phyloP scores from a whole-genome alignment of 1,140 invertebrate genomes.

The Mya arenaria region DNA sequence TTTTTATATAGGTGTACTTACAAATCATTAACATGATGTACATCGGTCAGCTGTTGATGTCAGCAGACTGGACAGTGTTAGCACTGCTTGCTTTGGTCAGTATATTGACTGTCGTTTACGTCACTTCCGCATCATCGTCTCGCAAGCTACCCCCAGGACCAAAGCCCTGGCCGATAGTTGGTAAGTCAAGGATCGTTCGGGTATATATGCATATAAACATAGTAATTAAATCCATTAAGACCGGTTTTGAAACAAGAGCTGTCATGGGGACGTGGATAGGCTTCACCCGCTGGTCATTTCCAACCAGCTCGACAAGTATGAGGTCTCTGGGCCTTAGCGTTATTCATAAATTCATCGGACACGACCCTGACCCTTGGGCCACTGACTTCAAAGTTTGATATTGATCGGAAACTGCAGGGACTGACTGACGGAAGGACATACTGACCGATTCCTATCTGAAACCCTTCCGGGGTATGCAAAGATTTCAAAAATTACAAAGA shows the following conservation, averaged over 20 bases:
- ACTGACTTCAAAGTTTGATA: too few species aligned
- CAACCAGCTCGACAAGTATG: not conserved
- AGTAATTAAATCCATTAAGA: not conserved
- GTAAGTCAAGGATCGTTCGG: not conserved
- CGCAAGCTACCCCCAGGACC: slow-evolving; percentile 14
- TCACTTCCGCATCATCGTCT: too few species aligned
- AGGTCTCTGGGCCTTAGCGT: not conserved
- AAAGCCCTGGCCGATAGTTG: slow-evolving; percentile 11
- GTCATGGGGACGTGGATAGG: not conserved
- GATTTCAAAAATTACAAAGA: too few species aligned
- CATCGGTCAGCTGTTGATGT: too few species aligned
- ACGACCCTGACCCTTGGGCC: not conserved
- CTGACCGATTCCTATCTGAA: too few species aligned
- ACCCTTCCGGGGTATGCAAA: too few species aligned
- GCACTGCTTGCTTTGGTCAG: not conserved
- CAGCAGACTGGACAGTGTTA: too few species aligned
- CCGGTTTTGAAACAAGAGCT: not conserved
- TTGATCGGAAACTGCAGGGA: too few species aligned
- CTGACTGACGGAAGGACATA: too few species aligned
- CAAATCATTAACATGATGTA: too few species aligned
- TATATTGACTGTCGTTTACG: not conserved
- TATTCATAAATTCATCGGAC: not conserved
- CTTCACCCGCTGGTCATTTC: not conserved
- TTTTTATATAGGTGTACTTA: too few species aligned
- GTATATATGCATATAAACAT: not conserved